Base-by-base conservation (phyloP, 2,888 invertebrate species). In the Caenorhabditis macrosperma region DNA sequence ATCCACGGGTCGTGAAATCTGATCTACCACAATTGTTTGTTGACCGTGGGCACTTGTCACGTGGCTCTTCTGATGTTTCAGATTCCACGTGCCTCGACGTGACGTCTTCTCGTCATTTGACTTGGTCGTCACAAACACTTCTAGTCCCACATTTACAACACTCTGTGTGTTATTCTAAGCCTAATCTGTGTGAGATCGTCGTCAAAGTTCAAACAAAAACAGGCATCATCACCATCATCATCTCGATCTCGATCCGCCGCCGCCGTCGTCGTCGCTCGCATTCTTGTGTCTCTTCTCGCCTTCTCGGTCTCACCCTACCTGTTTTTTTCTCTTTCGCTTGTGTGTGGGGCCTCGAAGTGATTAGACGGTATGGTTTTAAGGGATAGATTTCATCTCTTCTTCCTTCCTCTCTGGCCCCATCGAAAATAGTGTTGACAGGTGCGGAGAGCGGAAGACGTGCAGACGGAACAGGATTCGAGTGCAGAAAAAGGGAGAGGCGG, bases 391-490 rank as follows among this genome's bases (percentile, higher is more conserved):
- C 55, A 33, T 48, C 60, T 60, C 44, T 52, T 75, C 50, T 44
- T 38, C 38, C 35, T 30, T 54, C 41, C 38, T 66, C 67, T 67
- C 54, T 46, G 41, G 35, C 87, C 82, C 80, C 80, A 84, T 30
- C 88, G 86, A 85, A 63, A 64, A 71, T 54, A 78, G 78, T 41
- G 35, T 44, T 38, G 17, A 61, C 66, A 71, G 64, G 71, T 63
- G 55, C 24, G 48, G 71, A 71, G 71, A 12, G 59, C 35, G 44
- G 38, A 24, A 71, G 76, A 61, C 61, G 48, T 50, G 26, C 24
- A 63, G 67, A 77, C 54, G 61, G 69, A 69, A 77, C 69, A 72
- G 78, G 71, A 66, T 66, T 68, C 55, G 44, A 54, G 54, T 59
- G 30, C 26, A 22, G 28, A 48, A 75, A 41, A 44, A 28, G 50